These are phyloP conservation scores for Zosterops pallidus DNA, from an alignment of 2,113 vertebrate species.

Conservation along the genomic window DNA sequence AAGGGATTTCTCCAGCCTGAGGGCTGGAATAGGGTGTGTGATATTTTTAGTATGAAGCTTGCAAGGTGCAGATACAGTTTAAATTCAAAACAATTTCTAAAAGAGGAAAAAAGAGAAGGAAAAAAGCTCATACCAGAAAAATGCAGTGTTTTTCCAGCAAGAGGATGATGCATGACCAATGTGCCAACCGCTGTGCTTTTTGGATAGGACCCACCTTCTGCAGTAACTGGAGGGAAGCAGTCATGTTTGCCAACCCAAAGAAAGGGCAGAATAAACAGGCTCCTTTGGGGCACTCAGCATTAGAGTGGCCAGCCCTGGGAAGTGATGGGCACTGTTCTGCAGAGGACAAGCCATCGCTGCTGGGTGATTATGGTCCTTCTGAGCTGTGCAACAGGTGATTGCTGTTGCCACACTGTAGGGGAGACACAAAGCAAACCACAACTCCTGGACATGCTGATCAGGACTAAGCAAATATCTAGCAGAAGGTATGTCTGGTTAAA, in stretches of 20 bases:
- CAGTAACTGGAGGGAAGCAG: neutral
- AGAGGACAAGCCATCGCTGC: neutral
- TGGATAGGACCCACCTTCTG: neutral
- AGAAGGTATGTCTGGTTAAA: neutral
- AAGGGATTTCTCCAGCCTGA: neutral
- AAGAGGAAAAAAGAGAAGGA: rapidly evolving
- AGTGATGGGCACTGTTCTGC: rapidly evolving
- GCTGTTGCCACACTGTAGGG: no score
- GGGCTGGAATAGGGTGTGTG: neutral
- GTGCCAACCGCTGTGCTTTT: neutral
- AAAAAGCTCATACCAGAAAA: neutral
- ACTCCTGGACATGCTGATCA: neutral
- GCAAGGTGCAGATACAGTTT: neutral
- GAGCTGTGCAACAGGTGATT: neutral
- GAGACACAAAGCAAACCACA: neutral
- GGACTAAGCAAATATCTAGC: neutral
- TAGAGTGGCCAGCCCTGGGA: neutral
- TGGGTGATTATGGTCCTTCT: neutral
- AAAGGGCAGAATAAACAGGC: neutral
- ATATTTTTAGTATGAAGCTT: neutral
- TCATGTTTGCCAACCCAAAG: neutral
- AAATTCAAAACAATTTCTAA: neutral
- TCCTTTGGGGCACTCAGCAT: rapidly evolving
- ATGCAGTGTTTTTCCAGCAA: neutral
- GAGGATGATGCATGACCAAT: neutral